Percentiles rank a stretch among this genome's conserved stretches.
Evolutionary conservation across 2,888 invertebrate genomes (phyloP).

Genomic region (Herminia tarsipennalis): DNA sequence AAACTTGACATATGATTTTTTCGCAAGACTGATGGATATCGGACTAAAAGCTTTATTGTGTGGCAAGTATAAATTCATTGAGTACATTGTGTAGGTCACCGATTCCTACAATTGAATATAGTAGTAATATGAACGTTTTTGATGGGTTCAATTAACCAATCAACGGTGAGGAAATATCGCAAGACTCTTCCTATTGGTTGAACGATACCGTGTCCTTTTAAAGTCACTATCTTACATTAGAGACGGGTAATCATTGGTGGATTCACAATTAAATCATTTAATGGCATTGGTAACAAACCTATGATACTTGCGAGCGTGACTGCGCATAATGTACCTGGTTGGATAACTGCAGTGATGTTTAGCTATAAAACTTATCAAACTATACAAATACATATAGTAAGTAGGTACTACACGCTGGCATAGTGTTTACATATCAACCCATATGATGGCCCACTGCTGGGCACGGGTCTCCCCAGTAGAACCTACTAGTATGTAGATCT

Average conservation of each 20-base stretch:
- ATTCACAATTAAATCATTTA: slow-evolving; percentile 38
- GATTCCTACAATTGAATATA: slow-evolving; percentile 31
- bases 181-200: slow-evolving; percentile 31
- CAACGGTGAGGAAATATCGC: slow-evolving; percentile 15
- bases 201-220: slow-evolving; percentile 38
- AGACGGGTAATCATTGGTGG: slow-evolving; percentile 44
- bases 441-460: no score
- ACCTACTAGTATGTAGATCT: no score
- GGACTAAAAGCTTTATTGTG: slow-evolving; percentile 9
- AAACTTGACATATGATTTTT: slow-evolving; percentile 23
- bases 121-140: slow-evolving; percentile 31
- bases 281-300: slow-evolving; percentile 35
- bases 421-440: no score
- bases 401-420: no score
- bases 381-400: no score
- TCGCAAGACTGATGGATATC: slow-evolving; percentile 22
- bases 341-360: background rate
- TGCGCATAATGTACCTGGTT: slow-evolving; percentile 3
- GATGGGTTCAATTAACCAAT: slow-evolving; percentile 37
- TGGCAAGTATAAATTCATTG: slow-evolving; percentile 21
- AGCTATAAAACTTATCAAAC: background rate
- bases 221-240: slow-evolving; percentile 38
- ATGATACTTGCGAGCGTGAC: slow-evolving; percentile 23
- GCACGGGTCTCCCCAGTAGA: no score
- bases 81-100: slow-evolving; percentile 39